Evolutionary conservation across 2,888 invertebrate genomes (phyloP).

Genomic region (Cosmopolites sordidus): DNA sequence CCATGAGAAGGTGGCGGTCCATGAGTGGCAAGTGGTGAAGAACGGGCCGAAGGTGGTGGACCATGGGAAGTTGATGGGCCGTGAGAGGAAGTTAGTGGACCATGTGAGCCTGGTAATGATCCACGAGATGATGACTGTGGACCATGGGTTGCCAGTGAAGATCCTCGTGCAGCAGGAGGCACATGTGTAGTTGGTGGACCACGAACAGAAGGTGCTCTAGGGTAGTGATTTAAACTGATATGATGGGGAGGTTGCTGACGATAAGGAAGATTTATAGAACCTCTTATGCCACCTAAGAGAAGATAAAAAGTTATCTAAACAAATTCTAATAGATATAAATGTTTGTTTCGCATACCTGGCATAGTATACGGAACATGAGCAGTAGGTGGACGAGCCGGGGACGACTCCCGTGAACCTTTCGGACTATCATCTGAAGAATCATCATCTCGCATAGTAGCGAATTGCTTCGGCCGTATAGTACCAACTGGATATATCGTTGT

Average conservation of each 20-base stretch:
- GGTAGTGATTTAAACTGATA: conserved; percentile 35
- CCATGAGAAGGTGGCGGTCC: too few relatives aligned
- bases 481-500: conserved; percentile 35
- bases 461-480: conserved; percentile 39
- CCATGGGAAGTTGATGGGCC: conserved; percentile 15
- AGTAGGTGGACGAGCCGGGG: conserved; percentile 10
- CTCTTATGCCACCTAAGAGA: conserved; percentile 4
- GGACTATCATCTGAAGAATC: conserved; percentile 32
- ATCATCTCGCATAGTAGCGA: conserved; percentile 38
- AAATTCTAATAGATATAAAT: background rate
- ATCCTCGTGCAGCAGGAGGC: conserved; percentile 3
- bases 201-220: conserved; percentile 24
- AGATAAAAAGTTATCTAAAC: background rate
- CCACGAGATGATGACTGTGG: too few relatives aligned
- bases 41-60: background rate
- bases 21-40: too few relatives aligned
- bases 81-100: conserved; percentile 18
- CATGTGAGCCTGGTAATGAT: background rate
- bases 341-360: conserved; percentile 25
- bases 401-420: conserved; percentile 21
- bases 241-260: conserved; percentile 16
- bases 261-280: conserved; percentile 17
- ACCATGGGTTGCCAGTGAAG: background rate
- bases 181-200: conserved; percentile 24
- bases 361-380: conserved; percentile 28